Base-by-base conservation (phyloP, 2,888 invertebrate species). In the Habroteleia sp. region DNA sequence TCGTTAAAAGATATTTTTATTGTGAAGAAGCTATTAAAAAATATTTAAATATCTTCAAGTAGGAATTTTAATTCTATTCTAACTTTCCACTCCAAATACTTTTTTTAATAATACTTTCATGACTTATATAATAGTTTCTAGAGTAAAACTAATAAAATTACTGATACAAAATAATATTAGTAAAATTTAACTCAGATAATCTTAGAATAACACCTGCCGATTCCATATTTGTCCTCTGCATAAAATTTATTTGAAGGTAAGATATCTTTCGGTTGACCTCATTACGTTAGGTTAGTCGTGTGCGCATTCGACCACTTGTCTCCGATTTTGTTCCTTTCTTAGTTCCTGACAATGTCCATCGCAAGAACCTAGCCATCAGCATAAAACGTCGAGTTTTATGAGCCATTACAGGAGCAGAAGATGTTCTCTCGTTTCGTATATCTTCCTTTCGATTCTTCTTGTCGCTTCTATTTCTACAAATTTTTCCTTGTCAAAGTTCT, bases 381-480 rank as follows among this genome's bases (percentile, higher is more conserved):
- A 85, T 87, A 87, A 87, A 87, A 85, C 81, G 85, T 78, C 82
- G 79, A 78, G 83, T 83, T 87, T 87, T 87, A 87, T 83, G 87
- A 85, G 81, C 83, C 84, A 84, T 87, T 82, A 79, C 83, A 79
- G n/a, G n/a, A n/a, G n/a, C n/a, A 80, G 81, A 83, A 82, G 84
- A 82, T 81, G 80, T 80, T 82, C 80, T 82, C 83, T 81, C 80
- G 81, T 86, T 85, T 85, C 84, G 82, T 85, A 83, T 82, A 29
- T 79, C 83, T 80, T 80, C 11, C 46, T 48, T 54, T 62, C 65
- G 42, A 33, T 72, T 56, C 58, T 17, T 35, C 46, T 42, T 41
- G 58, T 58, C 46, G 41, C 41, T 68, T 48, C 58, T 50, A 68
- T 41, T 41, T 68, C 50, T 48, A 68, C 58, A 58, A 68, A 58